Conservation (phyloP, 2,113 vertebrate species). For the Menidia beryllina region DNA sequence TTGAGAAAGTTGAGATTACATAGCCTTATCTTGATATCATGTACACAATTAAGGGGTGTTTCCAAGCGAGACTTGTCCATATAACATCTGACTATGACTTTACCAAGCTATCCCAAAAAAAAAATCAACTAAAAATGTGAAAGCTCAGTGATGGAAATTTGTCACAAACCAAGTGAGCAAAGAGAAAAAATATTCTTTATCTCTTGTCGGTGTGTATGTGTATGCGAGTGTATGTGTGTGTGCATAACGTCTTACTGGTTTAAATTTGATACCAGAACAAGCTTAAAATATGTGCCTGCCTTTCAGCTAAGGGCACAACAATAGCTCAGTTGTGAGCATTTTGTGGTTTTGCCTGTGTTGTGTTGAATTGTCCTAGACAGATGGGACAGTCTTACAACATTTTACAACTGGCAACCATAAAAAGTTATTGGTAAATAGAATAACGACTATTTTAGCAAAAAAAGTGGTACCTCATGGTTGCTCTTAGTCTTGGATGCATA, state of each 20-base stretch:
- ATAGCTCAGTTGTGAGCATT: conserved; percentile 46
- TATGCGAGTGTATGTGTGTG: no score
- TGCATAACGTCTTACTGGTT: conserved; percentile 50
- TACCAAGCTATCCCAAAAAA: conserved; percentile 52
- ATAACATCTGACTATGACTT: conserved; percentile 73
- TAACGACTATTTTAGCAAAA: conserved; percentile 24
- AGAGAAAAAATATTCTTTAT: conserved; percentile 32
- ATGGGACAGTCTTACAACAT: conserved; percentile 34
- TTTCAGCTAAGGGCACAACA: conserved; percentile 52
- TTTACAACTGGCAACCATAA: conserved; percentile 54
- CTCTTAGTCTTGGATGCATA: background rate
- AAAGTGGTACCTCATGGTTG: conserved; percentile 18
- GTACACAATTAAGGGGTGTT: conserved; percentile 81
- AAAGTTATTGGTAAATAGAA: conserved; percentile 53
- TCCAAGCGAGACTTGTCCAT: conserved; percentile 78
- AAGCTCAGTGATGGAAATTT: conserved; percentile 42
- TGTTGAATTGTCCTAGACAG: conserved; percentile 47
- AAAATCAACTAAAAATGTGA: conserved; percentile 38
- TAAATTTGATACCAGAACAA: conserved; percentile 51
- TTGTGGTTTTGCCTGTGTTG: conserved; percentile 54
- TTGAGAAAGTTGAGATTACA: conserved; percentile 74
- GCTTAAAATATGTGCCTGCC: conserved; percentile 51
- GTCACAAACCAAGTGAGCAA: conserved; percentile 31
- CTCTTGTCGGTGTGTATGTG: background rate
- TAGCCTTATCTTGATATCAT: conserved; percentile 72